Evolutionary conservation across 2,797 vertebrate species (phyloP).

Genomic region (Malacoraja senta): DNA sequence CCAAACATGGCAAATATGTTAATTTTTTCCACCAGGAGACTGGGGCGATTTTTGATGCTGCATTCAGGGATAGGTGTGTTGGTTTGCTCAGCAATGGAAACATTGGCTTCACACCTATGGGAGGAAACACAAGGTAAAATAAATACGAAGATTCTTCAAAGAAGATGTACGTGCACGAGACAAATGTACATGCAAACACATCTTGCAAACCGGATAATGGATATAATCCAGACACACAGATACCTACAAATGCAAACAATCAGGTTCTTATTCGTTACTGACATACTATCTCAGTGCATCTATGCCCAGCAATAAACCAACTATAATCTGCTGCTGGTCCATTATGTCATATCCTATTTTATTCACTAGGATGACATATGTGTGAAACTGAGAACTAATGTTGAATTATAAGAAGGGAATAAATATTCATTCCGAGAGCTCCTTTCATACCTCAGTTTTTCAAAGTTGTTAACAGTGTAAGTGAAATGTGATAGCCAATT

Average conservation of each 20-base stretch:
- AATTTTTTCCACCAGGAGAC: slow-evolving; percentile 93
- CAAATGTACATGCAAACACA: not conserved
- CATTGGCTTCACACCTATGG: slow-evolving; percentile 87
- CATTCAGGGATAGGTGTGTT: slow-evolving; percentile 93
- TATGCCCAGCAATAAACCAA: not conserved
- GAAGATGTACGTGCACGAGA: too few species aligned
- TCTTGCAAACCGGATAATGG: not conserved
- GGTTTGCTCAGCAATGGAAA: slow-evolving; percentile 87
- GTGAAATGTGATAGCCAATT: not conserved
- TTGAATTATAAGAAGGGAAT: not conserved
- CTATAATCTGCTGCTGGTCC: not conserved
- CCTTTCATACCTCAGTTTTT: not conserved
- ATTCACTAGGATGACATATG: not conserved
- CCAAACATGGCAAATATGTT: slow-evolving; percentile 98
- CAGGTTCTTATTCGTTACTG: not conserved
- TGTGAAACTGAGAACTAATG: not conserved
- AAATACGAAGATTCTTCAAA: not conserved
- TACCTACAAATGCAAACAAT: not conserved
- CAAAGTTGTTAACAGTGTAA: not conserved
- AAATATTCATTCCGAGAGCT: not conserved
- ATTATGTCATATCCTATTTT: not conserved
- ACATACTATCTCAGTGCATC: not conserved
- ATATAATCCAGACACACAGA: not conserved
- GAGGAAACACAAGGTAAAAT: not conserved
- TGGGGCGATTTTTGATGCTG: slow-evolving; percentile 91